Conservation (phyloP, 2,797 vertebrate genomes). For the Amphiprion clarkii region DNA sequence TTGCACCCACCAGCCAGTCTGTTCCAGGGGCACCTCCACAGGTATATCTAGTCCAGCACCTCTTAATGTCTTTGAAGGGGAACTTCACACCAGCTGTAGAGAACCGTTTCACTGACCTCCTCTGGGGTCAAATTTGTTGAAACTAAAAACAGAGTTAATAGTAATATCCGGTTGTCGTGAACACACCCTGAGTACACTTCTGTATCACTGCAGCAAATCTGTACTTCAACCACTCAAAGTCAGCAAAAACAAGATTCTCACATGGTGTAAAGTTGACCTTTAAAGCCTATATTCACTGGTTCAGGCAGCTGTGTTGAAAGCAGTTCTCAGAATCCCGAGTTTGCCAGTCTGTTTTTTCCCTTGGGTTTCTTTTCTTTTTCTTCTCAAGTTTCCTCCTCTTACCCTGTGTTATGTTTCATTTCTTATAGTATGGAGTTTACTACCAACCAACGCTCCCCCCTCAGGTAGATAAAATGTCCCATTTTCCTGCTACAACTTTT, state of each 20-base stretch:
- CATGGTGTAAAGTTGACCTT: slow-evolving; percentile 28
- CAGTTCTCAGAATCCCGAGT: slow-evolving; percentile 2
- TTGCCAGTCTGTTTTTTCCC: slow-evolving; percentile 12
- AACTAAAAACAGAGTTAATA: neutral
- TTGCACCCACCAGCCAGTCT: slow-evolving; percentile 80
- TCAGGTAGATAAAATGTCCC: slow-evolving; percentile 83
- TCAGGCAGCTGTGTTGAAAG: slow-evolving; percentile 10
- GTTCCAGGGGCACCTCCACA: slow-evolving; percentile 80
- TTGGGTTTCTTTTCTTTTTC: slow-evolving; percentile 26
- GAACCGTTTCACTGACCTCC: slow-evolving; percentile 29
- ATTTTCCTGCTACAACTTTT: slow-evolving; percentile 62
- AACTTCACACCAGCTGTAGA: slow-evolving; percentile 27
- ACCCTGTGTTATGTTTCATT: slow-evolving; percentile 82
- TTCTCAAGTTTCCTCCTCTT: slow-evolving; percentile 65
- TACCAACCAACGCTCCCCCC: slow-evolving; percentile 82
- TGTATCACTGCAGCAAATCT: slow-evolving; percentile 14
- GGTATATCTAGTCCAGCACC: slow-evolving; percentile 77
- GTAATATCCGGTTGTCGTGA: slow-evolving; percentile 11
- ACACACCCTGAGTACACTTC: slow-evolving; percentile 17
- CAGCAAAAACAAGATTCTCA: slow-evolving; percentile 27
- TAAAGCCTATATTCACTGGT: slow-evolving; percentile 20
- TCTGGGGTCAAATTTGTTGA: neutral
- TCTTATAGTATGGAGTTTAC: slow-evolving; percentile 86
- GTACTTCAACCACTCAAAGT: slow-evolving; percentile 33
- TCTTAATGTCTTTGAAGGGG: slow-evolving; percentile 19